phyloP scores from a whole-genome alignment of 2,888 invertebrate species.

The Cremastobaeus sp. region DNA sequence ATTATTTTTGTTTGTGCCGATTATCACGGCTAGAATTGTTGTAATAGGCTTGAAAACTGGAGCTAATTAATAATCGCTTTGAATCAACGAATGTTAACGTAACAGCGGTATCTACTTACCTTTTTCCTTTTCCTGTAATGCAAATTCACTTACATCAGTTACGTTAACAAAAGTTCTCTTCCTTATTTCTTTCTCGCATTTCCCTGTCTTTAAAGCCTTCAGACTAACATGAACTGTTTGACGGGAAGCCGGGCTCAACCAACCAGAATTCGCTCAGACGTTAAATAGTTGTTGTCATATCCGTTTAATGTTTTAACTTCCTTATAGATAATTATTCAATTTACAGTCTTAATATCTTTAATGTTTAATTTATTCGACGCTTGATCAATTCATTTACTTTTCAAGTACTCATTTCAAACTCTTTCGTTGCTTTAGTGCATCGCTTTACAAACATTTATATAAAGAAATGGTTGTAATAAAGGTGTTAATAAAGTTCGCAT shows the following conservation, averaged over 20 bases:
- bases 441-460: no score
- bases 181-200: slow-evolving; percentile 56
- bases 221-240: slow-evolving; percentile 54
- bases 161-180: slow-evolving; percentile 58
- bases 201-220: slow-evolving; percentile 49
- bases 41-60: slow-evolving; percentile 63
- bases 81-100: slow-evolving; percentile 56
- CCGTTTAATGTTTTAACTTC: slow-evolving; percentile 37
- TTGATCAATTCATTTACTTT: no score
- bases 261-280: slow-evolving; percentile 46
- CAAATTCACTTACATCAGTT: slow-evolving; percentile 55
- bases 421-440: no score
- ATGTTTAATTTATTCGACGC: no score
- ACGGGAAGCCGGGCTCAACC: slow-evolving; percentile 54
- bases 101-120: slow-evolving; percentile 66
- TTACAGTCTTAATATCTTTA: no score
- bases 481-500: no score
- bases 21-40: slow-evolving; percentile 66
- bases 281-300: slow-evolving; percentile 53
- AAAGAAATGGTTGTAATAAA: no score
- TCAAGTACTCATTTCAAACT: no score
- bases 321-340: no score
- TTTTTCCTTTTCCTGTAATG: slow-evolving; percentile 59
- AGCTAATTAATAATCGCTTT: slow-evolving; percentile 70
- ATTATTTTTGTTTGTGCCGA: slow-evolving; percentile 63